A percentile compares a stretch with the other conserved stretches of the same genome.
Evolutionary conservation across 2,797 vertebrate genomes (phyloP).

Genomic region (Sebastes kiyomatsui): DNA sequence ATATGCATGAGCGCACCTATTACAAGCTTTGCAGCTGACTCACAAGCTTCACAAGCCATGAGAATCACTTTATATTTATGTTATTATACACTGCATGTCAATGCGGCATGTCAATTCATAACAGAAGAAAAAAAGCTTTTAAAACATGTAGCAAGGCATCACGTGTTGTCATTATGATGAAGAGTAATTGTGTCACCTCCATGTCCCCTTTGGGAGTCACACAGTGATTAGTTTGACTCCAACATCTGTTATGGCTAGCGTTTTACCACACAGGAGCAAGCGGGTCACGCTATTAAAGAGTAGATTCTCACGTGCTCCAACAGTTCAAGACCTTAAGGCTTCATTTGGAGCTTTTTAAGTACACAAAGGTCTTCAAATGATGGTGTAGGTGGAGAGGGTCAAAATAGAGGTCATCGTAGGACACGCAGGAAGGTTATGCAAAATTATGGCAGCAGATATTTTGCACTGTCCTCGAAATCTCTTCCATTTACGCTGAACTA

Average conservation of each 20-base stretch:
- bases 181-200: constrained; percentile 6
- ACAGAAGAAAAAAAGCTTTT: not conserved
- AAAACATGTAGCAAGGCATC: not conserved
- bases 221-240: constrained; percentile 22
- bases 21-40: not conserved
- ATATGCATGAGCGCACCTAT: not conserved
- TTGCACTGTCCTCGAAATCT: not conserved
- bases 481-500: not conserved
- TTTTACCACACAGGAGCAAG: constrained; percentile 9
- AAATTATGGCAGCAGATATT: constrained; percentile 4
- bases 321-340: not conserved
- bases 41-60: not conserved
- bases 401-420: not conserved
- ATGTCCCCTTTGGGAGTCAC: not conserved
- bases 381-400: not conserved
- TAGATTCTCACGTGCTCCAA: not conserved
- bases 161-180: constrained; percentile 1
- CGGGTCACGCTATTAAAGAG: not conserved
- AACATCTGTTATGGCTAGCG: constrained; percentile 7
- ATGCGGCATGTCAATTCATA: not conserved
- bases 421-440: not conserved
- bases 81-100: not conserved
- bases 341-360: constrained; percentile 14
- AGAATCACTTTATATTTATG: not conserved
- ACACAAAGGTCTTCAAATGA: not conserved